Conservation (phyloP, 1,140 invertebrate species). For the Neodiprion virginianus region DNA sequence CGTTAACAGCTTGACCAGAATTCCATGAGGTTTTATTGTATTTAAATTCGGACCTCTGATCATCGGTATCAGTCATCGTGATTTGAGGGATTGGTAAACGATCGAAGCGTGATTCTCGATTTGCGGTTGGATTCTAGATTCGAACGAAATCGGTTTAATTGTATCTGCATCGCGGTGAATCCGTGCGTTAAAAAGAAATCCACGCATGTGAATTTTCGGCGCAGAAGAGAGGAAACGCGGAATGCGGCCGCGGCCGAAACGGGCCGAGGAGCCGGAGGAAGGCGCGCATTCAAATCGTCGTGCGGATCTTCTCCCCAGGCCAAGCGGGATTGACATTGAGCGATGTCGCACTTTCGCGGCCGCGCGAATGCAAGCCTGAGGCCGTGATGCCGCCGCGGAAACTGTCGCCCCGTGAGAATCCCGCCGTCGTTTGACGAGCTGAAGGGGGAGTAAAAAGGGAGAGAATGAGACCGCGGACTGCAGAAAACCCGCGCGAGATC, state of each 20-base stretch:
- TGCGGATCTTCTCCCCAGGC: neutral
- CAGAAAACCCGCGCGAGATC: neutral
- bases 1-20: too few relatives aligned
- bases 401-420: slow-evolving; percentile 1
- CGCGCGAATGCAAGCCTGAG: neutral
- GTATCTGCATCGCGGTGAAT: too few relatives aligned
- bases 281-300: neutral
- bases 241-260: neutral
- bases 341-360: slow-evolving; percentile 1
- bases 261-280: neutral
- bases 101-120: too few relatives aligned
- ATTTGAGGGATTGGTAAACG: too few relatives aligned
- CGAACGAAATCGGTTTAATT: too few relatives aligned
- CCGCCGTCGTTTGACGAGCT: neutral
- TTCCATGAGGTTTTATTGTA: too few relatives aligned
- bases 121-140: too few relatives aligned
- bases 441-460: neutral
- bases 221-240: neutral
- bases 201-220: too few relatives aligned
- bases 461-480: neutral
- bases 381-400: neutral
- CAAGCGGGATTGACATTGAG: neutral
- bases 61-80: too few relatives aligned
- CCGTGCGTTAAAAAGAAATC: too few relatives aligned
- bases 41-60: too few relatives aligned